Evolutionary conservation across 2,797 vertebrate species (phyloP), one percentile per base, ranked within the genome.

Genomic region (Alfaro cultratus): DNA sequence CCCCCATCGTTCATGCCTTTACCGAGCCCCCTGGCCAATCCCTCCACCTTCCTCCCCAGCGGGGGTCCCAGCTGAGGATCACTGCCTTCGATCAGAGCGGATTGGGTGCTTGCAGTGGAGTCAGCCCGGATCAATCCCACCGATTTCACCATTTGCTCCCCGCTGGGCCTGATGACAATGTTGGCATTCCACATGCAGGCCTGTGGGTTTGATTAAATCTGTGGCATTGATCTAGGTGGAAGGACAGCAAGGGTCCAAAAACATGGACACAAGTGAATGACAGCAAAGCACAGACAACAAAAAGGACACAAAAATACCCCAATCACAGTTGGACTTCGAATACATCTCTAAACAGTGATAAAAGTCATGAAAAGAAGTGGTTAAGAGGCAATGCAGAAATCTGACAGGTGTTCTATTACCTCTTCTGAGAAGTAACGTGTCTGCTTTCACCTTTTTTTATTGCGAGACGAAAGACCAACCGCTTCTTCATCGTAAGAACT

Each of bases 111-210:
- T 78, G 75, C 86, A 75, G 89, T 88, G 90, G 94, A 95, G 93
- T 95, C 83, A 55, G 90, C 92, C 68, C 86, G 82, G 92, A 96
- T 96, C 95, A 95, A 96, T 96, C 90, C 92, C 89, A 94, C 90
- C 88, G 87, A 95, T 95, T 91, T 91, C 89, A 92, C 92, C 90
- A 93, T 95, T 95, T 94, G 95, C 92, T 93, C 95, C 95, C 95
- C 81, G 93, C 95, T 95, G 96, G 94, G 96, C 85, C 89, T 95
- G 94, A 96, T 96, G 94, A 95, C 94, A 94, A 94, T 95, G 95
- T 95, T 95, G 95, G 94, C 94, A 95, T 95, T 96, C 94, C 92
- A 82, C 94, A 91, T 93, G 92, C 91, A 94, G 94, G 92, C 93
- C 86, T 85, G 88, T 90, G 84, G 91, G 89, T 89, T 91, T 92